Evolutionary conservation across 2,888 invertebrate genomes (phyloP).

Genomic region (Yponomeuta cagnagella): DNA sequence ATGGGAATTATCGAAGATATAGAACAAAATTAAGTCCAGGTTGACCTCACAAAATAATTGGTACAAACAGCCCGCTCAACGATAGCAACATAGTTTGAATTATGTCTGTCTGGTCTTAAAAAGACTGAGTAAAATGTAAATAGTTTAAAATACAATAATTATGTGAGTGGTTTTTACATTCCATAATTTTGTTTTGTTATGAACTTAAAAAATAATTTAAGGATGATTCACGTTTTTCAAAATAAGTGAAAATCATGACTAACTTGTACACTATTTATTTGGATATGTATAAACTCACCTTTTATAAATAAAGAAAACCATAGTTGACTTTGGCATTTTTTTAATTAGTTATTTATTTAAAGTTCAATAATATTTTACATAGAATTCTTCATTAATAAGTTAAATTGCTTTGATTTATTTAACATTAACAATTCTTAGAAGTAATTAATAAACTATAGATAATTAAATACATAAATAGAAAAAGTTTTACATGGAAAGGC

Average conservation of each 20-base stretch:
- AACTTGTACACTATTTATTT: too few species aligned
- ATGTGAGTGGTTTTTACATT: not conserved
- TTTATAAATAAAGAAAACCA: slow-evolving; percentile 20
- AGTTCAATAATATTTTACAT: slow-evolving; percentile 29
- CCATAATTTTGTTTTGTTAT: not conserved
- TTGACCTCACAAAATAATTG: too few species aligned
- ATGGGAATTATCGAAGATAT: too few species aligned
- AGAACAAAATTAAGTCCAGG: too few species aligned
- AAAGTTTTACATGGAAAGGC: slow-evolving; percentile 68
- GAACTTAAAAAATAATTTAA: too few species aligned
- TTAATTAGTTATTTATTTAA: slow-evolving; percentile 15
- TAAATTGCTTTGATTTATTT: slow-evolving; percentile 19
- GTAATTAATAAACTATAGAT: slow-evolving; percentile 67
- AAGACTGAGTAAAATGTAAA: slow-evolving; percentile 9
- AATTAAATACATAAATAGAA: slow-evolving; percentile 61
- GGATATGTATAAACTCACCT: too few species aligned
- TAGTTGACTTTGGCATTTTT: slow-evolving; percentile 17
- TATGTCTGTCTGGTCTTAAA: not conserved
- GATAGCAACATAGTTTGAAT: not conserved
- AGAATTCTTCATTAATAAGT: slow-evolving; percentile 23
- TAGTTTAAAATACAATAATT: not conserved
- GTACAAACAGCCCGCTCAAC: too few species aligned
- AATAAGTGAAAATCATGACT: too few species aligned
- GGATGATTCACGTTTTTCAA: too few species aligned
- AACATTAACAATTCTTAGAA: slow-evolving; percentile 37